Conservation (phyloP, 2,113 vertebrate genomes). For the Gopherus evgoodei region DNA sequence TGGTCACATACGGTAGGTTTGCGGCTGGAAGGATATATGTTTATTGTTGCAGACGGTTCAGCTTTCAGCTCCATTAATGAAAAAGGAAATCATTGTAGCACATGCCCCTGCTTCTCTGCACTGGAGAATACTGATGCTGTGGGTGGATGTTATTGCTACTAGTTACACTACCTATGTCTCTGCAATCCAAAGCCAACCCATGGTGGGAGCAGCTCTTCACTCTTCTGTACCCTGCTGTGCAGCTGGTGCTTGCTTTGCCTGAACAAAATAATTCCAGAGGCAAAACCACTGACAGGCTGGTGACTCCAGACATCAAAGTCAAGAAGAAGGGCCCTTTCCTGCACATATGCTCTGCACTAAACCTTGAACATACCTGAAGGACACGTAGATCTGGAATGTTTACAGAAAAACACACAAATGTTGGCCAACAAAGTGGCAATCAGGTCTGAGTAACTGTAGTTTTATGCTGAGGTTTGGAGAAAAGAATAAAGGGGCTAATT, state of each 20-base stretch:
- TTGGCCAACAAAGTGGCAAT: not conserved
- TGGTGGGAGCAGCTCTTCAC: not conserved
- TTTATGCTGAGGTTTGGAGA: not conserved
- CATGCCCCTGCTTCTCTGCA: not conserved
- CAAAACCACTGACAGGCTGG: conserved; percentile 35
- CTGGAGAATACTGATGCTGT: not conserved
- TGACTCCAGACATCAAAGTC: not conserved
- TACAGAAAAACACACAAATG: not conserved
- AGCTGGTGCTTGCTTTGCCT: conserved; percentile 6
- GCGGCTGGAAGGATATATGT: not conserved
- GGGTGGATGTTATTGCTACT: not conserved
- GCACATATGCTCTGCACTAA: not conserved
- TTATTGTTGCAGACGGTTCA: not conserved
- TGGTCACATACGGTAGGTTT: not conserved
- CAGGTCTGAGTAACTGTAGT: not conserved
- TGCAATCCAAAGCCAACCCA: conserved; percentile 4
- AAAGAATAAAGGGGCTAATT: not conserved
- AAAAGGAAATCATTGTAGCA: not conserved
- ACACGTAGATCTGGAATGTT: fast-evolving
- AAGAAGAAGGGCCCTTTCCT: not conserved
- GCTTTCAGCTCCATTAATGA: not conserved
- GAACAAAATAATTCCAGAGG: conserved; percentile 6
- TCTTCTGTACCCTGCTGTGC: conserved; percentile 8
- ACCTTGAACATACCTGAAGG: not conserved
- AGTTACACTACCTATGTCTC: conserved; percentile 26